Conservation (phyloP, 2,797 vertebrate species). For the Neosilurus hyrtlii region DNA sequence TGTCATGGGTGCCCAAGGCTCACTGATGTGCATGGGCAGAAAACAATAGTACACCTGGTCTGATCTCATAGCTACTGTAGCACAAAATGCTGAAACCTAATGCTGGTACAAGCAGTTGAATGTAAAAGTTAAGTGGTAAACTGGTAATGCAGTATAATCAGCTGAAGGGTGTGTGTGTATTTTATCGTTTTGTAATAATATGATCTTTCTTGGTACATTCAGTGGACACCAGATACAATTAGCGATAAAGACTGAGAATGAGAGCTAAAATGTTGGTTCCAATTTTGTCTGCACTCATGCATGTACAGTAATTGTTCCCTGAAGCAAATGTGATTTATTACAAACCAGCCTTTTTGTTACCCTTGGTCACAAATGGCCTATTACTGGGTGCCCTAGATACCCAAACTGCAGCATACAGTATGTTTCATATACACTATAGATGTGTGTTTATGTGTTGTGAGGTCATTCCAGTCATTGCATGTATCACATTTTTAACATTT, state of each 20-base stretch:
- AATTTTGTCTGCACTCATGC: constrained; percentile 27
- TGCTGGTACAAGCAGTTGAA: neutral
- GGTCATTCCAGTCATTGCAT: neutral
- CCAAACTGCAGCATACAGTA: neutral
- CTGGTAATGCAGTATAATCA: neutral
- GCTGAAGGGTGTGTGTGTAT: neutral
- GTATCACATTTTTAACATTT: neutral
- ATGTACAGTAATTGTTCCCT: constrained; percentile 39
- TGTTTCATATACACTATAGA: neutral
- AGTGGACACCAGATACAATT: neutral
- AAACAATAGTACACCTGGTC: too few relatives aligned
- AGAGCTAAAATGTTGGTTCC: neutral
- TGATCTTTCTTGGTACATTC: neutral
- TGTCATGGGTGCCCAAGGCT: too few relatives aligned
- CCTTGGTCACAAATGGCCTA: neutral
- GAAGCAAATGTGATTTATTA: constrained; percentile 39
- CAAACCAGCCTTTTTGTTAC: constrained; percentile 23
- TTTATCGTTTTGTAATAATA: neutral
- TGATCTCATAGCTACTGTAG: too few relatives aligned
- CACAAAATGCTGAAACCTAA: too few relatives aligned
- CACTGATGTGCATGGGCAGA: too few relatives aligned
- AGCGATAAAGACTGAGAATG: neutral
- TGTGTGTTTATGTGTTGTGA: neutral
- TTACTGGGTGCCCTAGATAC: neutral
- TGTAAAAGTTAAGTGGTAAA: neutral